phyloP scores from a whole-genome alignment of 1,140 invertebrate genomes.

The Drosophila trapezifrons region DNA sequence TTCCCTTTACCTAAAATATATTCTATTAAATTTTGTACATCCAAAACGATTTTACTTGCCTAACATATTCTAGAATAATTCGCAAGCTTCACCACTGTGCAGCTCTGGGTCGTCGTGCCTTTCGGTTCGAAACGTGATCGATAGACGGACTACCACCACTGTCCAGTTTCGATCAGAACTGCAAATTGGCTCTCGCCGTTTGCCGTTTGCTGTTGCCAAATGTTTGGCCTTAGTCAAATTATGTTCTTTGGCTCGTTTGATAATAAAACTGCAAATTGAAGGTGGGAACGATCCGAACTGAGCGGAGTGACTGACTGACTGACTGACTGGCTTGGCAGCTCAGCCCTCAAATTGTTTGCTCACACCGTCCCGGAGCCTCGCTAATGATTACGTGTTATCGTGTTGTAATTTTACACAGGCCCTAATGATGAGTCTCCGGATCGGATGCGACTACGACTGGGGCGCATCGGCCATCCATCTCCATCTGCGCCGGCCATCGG shows the following conservation, averaged over 20 bases:
- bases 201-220: constrained; percentile 58
- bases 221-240: constrained; percentile 79
- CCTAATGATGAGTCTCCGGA: constrained; percentile 70
- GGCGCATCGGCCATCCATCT: constrained; percentile 31
- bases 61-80: no score
- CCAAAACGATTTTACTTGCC: background rate
- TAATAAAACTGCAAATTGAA: constrained; percentile 79
- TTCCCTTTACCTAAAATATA: no score
- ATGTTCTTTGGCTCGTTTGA: constrained; percentile 82
- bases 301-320: background rate
- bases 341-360: constrained; percentile 69
- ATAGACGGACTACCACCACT: constrained; percentile 76
- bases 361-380: constrained; percentile 61
- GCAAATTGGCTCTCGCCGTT: constrained; percentile 64
- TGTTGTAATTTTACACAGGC: constrained; percentile 83
- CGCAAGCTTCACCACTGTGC: constrained; percentile 23
- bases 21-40: background rate
- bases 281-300: constrained; percentile 16
- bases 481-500: constrained; percentile 56
- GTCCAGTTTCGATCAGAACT: constrained; percentile 41
- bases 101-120: constrained; percentile 58
- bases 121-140: constrained; percentile 82
- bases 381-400: constrained; percentile 84
- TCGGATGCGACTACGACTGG: constrained; percentile 2
- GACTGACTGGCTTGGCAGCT: constrained; percentile 7